phyloP scores from a whole-genome alignment of 1,140 invertebrate genomes.

The Dendroctonus ponderosae region DNA sequence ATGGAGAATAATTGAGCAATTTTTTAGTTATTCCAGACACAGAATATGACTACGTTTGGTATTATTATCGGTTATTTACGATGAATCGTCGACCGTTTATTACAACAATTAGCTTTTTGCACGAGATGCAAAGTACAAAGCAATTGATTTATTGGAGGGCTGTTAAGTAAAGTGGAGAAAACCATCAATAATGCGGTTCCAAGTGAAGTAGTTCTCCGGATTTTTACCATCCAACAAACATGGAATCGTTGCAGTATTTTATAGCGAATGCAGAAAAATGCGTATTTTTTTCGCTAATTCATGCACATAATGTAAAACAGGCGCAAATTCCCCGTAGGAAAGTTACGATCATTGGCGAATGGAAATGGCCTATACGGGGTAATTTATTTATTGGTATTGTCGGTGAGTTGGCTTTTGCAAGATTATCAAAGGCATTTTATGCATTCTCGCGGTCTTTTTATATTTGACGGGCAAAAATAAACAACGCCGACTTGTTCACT shows the following conservation, averaged over 20 bases:
- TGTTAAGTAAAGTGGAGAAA: too few species aligned
- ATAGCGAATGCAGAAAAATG: constrained; percentile 11
- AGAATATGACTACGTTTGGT: too few species aligned
- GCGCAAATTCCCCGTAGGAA: constrained; percentile 31
- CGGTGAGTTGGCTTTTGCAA: constrained; percentile 32
- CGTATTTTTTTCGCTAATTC: constrained; percentile 17
- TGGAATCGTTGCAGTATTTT: constrained; percentile 5
- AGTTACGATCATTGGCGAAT: constrained; percentile 31
- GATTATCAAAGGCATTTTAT: constrained; percentile 36
- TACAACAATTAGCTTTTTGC: too few species aligned
- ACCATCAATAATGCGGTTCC: too few species aligned
- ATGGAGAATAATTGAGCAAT: too few species aligned
- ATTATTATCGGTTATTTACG: too few species aligned
- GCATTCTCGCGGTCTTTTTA: constrained; percentile 32
- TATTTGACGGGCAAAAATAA: constrained; percentile 9
- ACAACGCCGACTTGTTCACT: constrained; percentile 4
- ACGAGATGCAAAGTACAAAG: too few species aligned
- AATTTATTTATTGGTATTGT: constrained; percentile 36
- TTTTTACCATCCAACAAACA: too few species aligned
- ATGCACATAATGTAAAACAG: constrained; percentile 27
- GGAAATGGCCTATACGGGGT: constrained; percentile 29
- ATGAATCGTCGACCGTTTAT: too few species aligned
- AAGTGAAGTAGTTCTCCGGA: too few species aligned
- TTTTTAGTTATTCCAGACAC: too few species aligned
- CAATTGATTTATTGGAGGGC: too few species aligned